These are phyloP conservation scores for Sphaeramia orbicularis DNA, from an alignment of 2,797 vertebrate species.

Conservation along the genomic window DNA sequence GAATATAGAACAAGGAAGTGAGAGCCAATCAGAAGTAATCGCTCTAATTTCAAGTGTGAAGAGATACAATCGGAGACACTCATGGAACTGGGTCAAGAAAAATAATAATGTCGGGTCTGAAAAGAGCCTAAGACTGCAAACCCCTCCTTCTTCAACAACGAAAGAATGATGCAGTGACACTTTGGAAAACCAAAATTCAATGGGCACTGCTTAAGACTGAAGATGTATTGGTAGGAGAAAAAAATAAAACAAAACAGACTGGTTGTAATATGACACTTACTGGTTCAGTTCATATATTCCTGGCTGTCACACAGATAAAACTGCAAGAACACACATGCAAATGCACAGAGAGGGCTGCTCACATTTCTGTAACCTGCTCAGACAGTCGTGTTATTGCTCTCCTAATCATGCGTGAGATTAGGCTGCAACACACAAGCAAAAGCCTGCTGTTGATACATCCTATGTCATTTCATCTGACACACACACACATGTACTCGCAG, in stretches of 20 bases:
- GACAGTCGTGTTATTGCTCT: constrained; percentile 77
- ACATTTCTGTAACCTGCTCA: constrained; percentile 64
- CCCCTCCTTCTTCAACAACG: too few species aligned
- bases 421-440: constrained; percentile 65
- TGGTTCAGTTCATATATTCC: constrained; percentile 58
- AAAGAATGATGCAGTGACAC: too few species aligned
- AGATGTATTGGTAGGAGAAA: constrained; percentile 7
- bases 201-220: constrained; percentile 4
- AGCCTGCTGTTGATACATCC: constrained; percentile 65
- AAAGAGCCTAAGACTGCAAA: too few species aligned
- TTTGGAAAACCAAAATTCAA: too few species aligned
- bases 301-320: constrained; percentile 33
- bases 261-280: constrained; percentile 53
- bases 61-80: too few species aligned
- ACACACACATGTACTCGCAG: constrained; percentile 3
- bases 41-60: too few species aligned
- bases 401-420: constrained; percentile 81
- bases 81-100: too few species aligned
- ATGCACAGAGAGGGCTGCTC: constrained; percentile 17
- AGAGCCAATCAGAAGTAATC: too few species aligned
- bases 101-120: too few species aligned
- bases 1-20: too few species aligned
- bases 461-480: constrained; percentile 42
- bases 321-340: constrained; percentile 1
- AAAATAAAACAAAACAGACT: not conserved